Base-by-base conservation (phyloP, 53 echinoderm and acorn worm genomes). In the Paracentrotus lividus region DNA sequence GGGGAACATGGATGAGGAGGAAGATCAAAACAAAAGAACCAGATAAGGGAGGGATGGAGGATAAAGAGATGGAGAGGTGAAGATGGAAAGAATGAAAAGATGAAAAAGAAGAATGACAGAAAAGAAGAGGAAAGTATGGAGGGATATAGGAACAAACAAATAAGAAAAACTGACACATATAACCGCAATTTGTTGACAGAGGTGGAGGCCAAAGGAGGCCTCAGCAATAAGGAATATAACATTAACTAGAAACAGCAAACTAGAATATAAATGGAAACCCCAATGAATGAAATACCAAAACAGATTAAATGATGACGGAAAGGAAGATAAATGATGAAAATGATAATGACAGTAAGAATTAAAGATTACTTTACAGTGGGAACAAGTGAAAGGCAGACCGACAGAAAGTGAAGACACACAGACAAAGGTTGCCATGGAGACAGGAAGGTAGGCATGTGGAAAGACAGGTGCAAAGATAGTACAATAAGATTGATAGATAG, bases 391-490 rank as follows among this genome's bases (percentile, higher is more conserved):
- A 77, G 42, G 27, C 3, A 42, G 42, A 49, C 52, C 0, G 45
- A 85, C 47, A 84, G 43, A 0, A 52, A 52, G 52, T 52, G 15
- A 34, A 13, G 56, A 31, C 6, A 58, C 8, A 21, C 7, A 56
- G 26, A 32, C 40, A 58, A 55, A 10, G 42, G n/a, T 88, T 38
- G 8, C 8, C 57, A 88, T 33, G 18, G 57, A 88, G 54, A 88
- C 13, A 54, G 86, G 15, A 7, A 86, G 86, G 52, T 9, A 86
- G 86, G 36, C n/a, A 85, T 10, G 27, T 16, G 44, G 12, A 85
- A 4, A 56, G 87, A 87, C 7, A 33, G 88, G 34, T 88, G 38
- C 31, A 56, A 55, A 56, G 88, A 88, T 32, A 87, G 88, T 34
- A 57, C 36, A 40, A 55, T 57, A 31, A 18, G 58, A 88, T 58